These are phyloP conservation scores for Polymixis lichenea DNA, from an alignment of 2,888 invertebrate species.

Conservation along the genomic window DNA sequence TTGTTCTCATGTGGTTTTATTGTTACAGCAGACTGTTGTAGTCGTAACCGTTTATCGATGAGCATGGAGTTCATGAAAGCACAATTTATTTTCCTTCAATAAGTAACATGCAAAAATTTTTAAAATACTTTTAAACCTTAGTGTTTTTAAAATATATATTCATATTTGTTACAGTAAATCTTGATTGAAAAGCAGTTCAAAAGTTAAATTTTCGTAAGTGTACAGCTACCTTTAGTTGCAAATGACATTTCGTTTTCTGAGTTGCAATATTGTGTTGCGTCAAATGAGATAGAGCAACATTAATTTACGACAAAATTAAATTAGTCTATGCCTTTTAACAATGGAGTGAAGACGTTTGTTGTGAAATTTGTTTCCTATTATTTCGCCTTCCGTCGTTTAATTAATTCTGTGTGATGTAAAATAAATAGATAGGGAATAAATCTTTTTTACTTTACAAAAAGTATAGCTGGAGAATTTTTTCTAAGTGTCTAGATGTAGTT, in stretches of 20 bases:
- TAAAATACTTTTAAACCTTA: too few species aligned
- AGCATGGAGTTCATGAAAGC: neutral
- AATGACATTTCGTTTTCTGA: conserved; percentile 43
- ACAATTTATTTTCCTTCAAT: neutral
- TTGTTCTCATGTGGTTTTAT: neutral
- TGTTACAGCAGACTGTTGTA: neutral
- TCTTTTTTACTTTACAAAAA: conserved; percentile 80
- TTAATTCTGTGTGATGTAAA: conserved; percentile 84
- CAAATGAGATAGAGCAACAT: conserved; percentile 49
- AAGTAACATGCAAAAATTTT: neutral
- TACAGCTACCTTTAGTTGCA: conserved; percentile 16
- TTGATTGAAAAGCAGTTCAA: neutral
- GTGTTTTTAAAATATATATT: too few species aligned
- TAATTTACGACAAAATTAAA: conserved; percentile 54
- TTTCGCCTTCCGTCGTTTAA: conserved; percentile 86
- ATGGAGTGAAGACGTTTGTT: conserved; percentile 86
- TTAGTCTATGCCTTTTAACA: conserved; percentile 87
- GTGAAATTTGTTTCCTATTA: conserved; percentile 87
- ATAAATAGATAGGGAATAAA: conserved; percentile 84
- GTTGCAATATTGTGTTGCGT: conserved; percentile 51
- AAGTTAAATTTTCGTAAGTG: neutral
- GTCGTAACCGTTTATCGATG: conserved; percentile 35
- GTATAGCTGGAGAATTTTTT: conserved; percentile 78
- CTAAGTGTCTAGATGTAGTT: conserved; percentile 85
- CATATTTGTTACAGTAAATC: too few species aligned